phyloP scores from a whole-genome alignment of 2,113 vertebrate species.

The Lagenorhynchus albirostris region DNA sequence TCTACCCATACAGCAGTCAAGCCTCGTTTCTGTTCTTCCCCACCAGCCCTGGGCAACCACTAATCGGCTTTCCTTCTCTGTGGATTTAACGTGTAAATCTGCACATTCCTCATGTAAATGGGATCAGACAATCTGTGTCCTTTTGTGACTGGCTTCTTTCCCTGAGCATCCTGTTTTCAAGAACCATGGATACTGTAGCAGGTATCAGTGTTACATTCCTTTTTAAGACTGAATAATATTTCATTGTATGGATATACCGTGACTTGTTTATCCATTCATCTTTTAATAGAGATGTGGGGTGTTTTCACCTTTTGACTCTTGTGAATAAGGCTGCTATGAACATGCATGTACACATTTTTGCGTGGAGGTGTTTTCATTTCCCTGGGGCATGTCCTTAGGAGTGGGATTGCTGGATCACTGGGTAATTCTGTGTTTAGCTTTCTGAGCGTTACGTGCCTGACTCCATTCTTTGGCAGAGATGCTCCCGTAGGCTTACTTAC shows the following conservation, averaged over 20 bases:
- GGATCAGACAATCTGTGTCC: neutral
- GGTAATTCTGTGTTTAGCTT: neutral
- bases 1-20: fast-evolving
- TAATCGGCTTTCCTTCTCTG: neutral
- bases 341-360: fast-evolving
- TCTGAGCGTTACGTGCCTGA: neutral
- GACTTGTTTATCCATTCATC: neutral
- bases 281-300: neutral
- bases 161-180: neutral
- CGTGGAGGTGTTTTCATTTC: neutral
- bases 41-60: neutral
- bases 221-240: neutral
- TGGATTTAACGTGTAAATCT: neutral
- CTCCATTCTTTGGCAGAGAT: neutral
- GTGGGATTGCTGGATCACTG: neutral
- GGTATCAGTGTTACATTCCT: fast-evolving
- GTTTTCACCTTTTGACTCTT: neutral
- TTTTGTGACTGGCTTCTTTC: neutral
- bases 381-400: neutral
- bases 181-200: fast-evolving
- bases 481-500: too few relatives aligned
- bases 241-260: fast-evolving
- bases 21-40: neutral
- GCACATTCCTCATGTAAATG: too few relatives aligned
- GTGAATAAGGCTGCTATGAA: neutral